Conservation (phyloP, 1,140 invertebrate species). For the Coelopa frigida region DNA sequence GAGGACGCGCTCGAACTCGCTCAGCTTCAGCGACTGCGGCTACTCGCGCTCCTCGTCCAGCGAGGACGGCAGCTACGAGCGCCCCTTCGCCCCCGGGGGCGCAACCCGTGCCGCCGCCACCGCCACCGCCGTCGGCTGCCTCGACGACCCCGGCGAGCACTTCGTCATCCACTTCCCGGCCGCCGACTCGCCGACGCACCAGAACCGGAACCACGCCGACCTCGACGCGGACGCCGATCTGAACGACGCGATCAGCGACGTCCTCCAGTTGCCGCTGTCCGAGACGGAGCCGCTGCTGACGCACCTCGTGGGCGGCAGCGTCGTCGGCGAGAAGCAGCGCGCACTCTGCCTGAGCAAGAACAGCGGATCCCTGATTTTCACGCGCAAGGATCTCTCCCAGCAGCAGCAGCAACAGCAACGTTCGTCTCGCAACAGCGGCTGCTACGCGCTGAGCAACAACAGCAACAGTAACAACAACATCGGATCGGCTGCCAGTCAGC, state of each 20-base stretch:
- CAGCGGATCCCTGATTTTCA: conserved; percentile 40
- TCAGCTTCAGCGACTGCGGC: conserved; percentile 13
- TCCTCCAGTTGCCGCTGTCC: conserved; percentile 28
- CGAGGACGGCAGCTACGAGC: conserved; percentile 15
- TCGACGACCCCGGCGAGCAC: conserved; percentile 40
- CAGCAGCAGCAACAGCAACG: conserved; percentile 8
- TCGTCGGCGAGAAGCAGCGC: conserved; percentile 34
- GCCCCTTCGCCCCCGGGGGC: too few relatives aligned
- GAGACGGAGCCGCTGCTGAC: conserved; percentile 40
- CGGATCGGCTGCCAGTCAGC: too few relatives aligned
- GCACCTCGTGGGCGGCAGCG: conserved; percentile 33
- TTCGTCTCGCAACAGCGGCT: background rate
- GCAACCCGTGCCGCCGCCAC: conserved; percentile 7
- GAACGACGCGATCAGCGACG: background rate
- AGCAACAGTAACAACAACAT: conserved; percentile 8
- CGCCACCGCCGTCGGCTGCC: conserved; percentile 2
- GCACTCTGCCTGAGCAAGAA: conserved; percentile 38
- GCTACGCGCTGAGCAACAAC: conserved; percentile 7
- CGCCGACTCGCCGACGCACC: conserved; percentile 34
- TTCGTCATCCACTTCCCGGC: conserved; percentile 41
- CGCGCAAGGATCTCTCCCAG: conserved; percentile 29
- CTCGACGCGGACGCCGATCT: background rate
- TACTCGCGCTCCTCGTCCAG: conserved; percentile 25
- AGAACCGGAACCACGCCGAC: conserved; percentile 6
- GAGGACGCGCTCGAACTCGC: conserved; percentile 2